Evolutionary conservation across 2,888 invertebrate genomes (phyloP), one percentile per base, ranked within the genome.

Genomic region (Rhagonycha lutea): DNA sequence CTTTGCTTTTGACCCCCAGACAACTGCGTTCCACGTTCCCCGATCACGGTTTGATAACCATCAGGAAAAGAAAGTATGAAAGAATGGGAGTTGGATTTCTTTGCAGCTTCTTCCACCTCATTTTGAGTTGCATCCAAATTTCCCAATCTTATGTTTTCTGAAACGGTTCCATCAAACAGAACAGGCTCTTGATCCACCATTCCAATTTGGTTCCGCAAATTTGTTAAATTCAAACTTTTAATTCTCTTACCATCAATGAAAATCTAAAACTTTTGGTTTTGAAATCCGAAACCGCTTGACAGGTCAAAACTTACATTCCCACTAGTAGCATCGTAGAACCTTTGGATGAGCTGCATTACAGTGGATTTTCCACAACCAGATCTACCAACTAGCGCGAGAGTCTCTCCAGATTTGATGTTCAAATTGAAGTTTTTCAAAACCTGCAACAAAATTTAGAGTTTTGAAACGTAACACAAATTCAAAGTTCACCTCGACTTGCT

Each of bases 121-220:
- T 90, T 90, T 79, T 90, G 88, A 0, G 92, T 90, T 1, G 94
- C 93, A 12, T 68, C 68, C 78, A 90, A 90, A n/a, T 92, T 89
- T 0, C 97, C 97, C 83, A 95, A 87, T 75, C 88, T 80, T 62
- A 98, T 97, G 87, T 98, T 98, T 84, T 97, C 95, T 9, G 91
- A 90, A 61, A 98, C 94, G 0, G 94, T 94, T 32, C 94, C 92
- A 79, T 94, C 94, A 86, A 98, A 98, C 10, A 98, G 89, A 5
- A 96, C 92, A 0, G 95, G 97, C 85, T 98, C 97, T 88, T 98
- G 98, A 0, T 96, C 95, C 1, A 98, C 97, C 9, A 96, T 92
- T 0, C 96, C 97, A 75, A 98, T 94, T 82, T 95, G 92, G n/a
- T 90, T 89, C 32, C 98, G 90, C 28, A 96, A 87, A 94, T 95